Percentiles rank a stretch among this genome's conserved stretches.
These are phyloP conservation scores for Mastomys coucha DNA, from an alignment of 2,113 vertebrate species.

Conservation along the genomic window DNA sequence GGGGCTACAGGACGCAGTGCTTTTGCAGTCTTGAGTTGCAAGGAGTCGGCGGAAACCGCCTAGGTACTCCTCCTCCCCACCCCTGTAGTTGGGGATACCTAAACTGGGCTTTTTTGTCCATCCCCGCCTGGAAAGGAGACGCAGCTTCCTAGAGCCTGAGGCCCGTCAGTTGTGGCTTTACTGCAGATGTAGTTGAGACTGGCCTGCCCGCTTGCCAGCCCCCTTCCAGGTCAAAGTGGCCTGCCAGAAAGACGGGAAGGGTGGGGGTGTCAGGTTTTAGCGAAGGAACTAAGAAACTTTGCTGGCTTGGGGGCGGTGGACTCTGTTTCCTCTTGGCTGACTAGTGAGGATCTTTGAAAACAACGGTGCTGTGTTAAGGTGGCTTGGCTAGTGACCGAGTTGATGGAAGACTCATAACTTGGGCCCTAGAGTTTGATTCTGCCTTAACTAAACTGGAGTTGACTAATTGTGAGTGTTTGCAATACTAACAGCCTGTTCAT, in stretches of 20 bases:
- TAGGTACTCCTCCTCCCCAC: not conserved
- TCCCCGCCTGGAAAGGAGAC: not conserved
- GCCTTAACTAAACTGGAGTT: constrained; percentile 55
- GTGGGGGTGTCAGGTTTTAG: constrained; percentile 33
- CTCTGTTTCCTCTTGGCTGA: not conserved
- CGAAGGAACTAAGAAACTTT: constrained; percentile 62
- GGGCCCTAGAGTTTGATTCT: constrained; percentile 39
- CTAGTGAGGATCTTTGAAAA: constrained; percentile 36
- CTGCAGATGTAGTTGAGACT: not conserved
- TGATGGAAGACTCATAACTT: not conserved
- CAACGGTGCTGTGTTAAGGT: not conserved
- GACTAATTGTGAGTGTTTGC: constrained; percentile 53
- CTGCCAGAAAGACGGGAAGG: not conserved
- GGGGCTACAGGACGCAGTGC: constrained; percentile 1
- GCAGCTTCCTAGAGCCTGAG: constrained; percentile 29
- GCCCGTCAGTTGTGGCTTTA: not conserved
- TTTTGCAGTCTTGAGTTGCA: constrained; percentile 55
- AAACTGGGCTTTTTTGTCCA: constrained; percentile 23
- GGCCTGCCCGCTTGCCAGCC: constrained; percentile 12
- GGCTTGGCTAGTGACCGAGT: not conserved
- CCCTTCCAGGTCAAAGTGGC: constrained; percentile 43
- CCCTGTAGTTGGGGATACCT: not conserved
- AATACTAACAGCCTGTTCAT: constrained; percentile 64
- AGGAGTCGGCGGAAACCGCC: constrained; percentile 36
- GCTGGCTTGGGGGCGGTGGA: not conserved